These are phyloP conservation scores for Silurus asotus DNA, from an alignment of 2,113 vertebrate species.

Conservation along the genomic window DNA sequence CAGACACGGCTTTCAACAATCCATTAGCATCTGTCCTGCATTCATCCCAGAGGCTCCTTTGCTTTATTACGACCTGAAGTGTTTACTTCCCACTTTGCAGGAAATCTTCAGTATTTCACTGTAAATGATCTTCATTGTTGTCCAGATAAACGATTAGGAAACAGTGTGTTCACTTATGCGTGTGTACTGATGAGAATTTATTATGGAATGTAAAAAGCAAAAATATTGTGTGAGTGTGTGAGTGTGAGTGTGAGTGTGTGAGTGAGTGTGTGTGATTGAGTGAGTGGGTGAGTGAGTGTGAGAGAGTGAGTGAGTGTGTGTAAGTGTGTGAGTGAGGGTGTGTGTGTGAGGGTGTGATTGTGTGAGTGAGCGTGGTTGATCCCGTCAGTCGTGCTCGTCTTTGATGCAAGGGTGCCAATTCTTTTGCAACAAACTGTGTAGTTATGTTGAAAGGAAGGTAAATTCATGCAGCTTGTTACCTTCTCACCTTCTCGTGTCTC, in stretches of 20 bases:
- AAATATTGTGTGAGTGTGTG: background rate
- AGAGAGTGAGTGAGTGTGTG: too few relatives aligned
- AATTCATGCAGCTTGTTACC: background rate
- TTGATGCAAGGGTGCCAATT: background rate
- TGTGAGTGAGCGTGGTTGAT: too few relatives aligned
- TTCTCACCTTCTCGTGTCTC: background rate
- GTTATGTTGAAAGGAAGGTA: background rate
- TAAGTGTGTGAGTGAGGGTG: too few relatives aligned
- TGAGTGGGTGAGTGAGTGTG: too few relatives aligned
- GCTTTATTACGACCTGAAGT: background rate
- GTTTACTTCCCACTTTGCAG: background rate
- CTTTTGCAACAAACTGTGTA: background rate
- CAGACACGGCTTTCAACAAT: conserved; percentile 5
- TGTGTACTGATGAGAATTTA: background rate
- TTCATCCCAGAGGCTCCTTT: conserved; percentile 3
- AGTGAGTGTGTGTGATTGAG: too few relatives aligned
- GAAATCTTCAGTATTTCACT: background rate
- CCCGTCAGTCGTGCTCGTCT: background rate
- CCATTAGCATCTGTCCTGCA: conserved; percentile 37
- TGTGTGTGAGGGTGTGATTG: too few relatives aligned
- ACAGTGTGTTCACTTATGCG: background rate
- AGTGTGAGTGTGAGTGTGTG: too few relatives aligned
- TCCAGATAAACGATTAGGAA: background rate
- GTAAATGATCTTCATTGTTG: background rate
- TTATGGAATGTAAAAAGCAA: background rate